These are phyloP conservation scores for Apamea monoglypha DNA, from an alignment of 2,888 invertebrate species.

Conservation along the genomic window DNA sequence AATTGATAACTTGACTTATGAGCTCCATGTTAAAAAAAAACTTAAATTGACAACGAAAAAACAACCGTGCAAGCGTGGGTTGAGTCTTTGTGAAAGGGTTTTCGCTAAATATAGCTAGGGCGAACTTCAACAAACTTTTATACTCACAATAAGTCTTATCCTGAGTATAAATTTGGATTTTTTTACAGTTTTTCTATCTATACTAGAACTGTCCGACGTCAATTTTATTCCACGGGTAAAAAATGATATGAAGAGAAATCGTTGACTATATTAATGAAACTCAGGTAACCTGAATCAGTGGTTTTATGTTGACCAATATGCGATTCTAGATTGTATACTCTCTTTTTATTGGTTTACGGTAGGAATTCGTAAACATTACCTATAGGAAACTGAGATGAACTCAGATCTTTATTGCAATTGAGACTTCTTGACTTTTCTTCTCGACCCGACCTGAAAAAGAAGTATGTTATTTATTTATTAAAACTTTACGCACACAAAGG, in stretches of 20 bases:
- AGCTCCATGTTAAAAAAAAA: conserved; percentile 76
- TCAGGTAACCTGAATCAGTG: neutral
- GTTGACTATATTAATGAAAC: neutral
- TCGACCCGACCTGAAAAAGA: neutral
- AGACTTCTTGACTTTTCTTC: neutral
- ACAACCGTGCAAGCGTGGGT: conserved; percentile 53
- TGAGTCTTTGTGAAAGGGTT: conserved; percentile 24
- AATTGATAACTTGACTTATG: conserved; percentile 88
- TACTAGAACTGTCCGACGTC: neutral
- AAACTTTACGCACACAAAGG: too few relatives aligned
- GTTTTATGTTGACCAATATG: neutral
- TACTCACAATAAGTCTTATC: neutral
- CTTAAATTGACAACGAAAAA: conserved; percentile 72
- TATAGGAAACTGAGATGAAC: neutral
- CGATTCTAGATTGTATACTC: neutral
- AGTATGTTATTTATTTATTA: too few relatives aligned
- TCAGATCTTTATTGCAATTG: neutral
- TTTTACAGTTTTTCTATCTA: neutral
- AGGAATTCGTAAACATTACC: neutral
- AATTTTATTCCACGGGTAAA: neutral
- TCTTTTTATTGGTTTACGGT: neutral
- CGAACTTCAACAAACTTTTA: neutral
- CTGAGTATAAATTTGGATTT: neutral
- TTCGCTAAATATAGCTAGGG: neutral
- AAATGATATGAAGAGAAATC: neutral